Base-by-base conservation (phyloP, 2,797 vertebrate species). In the Borostomias antarcticus region DNA sequence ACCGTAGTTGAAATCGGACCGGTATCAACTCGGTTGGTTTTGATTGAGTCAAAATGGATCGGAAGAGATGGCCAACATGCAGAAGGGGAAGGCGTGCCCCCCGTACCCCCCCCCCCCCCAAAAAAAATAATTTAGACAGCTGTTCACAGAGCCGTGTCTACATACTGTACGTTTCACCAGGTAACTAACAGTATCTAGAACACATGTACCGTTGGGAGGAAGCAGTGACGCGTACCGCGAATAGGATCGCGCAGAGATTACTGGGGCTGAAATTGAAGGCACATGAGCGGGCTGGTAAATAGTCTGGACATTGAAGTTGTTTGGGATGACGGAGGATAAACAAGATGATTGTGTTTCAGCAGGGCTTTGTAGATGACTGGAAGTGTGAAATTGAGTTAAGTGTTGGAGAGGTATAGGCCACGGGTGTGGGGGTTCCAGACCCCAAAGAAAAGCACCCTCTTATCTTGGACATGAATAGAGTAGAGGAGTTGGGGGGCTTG, bases 361-460 rank as follows among this genome's bases (percentile, higher is more conserved):
- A 62, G 43, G 80, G 78, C 89, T 89, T 91, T 88, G 89, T 89
- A 86, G 85, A 81, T 62, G 83, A 86, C 74, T 75, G 80, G 75
- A 88, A 90, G 91, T 93, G 91, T 93, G 90, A 93, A 92, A 92
- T 92, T 63, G 68, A 90, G 87, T 93, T 92, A 92, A 90, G 85
- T 87, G 86, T 69, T 83, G 75, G 69, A 84, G 86, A 92, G 86
- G 89, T 80, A 25, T 26, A 75, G 74, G 61, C 63, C 77, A 56
- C 73, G 40, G 40, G 40, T 72, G 74, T 78, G 72, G 67, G n/a
- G 82, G 81, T 85, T 89, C 81, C 84, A 83, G 80, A 73, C 81
- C 73, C 65, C 75, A 86, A 79, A 76, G 82, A 82, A 86, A 84
- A 85, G 68, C 85, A 67, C 62, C 70, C 72, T 60, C 7, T 28